Evolutionary conservation across 2,113 vertebrate species (phyloP).

Genomic region (Dipodomys merriami): DNA sequence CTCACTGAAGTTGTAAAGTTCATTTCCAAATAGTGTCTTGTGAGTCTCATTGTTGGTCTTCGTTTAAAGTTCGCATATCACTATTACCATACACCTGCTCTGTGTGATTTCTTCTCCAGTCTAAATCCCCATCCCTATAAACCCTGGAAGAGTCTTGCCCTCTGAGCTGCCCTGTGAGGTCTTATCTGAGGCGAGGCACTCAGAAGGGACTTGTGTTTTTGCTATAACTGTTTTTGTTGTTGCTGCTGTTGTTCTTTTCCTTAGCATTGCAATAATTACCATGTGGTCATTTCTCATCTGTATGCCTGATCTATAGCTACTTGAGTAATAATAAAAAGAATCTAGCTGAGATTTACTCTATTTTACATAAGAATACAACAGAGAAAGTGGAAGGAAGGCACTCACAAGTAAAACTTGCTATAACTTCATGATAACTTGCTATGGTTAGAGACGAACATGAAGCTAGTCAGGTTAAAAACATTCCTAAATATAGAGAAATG

Average conservation of each 20-base stretch:
- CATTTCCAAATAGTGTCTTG: no score
- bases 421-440: not conserved
- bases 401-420: not conserved
- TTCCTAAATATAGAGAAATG: not conserved
- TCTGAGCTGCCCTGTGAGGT: not conserved
- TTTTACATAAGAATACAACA: not conserved
- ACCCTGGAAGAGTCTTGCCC: not conserved
- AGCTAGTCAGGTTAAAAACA: not conserved
- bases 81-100: not conserved
- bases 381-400: not conserved
- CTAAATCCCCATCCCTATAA: not conserved
- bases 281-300: no score
- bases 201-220: not conserved
- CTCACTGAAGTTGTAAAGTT: no score
- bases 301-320: no score
- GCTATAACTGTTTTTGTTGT: not conserved
- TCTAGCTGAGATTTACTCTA: not conserved
- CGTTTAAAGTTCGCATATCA: not conserved
- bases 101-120: not conserved
- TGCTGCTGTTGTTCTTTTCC: not conserved
- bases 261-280: not conserved
- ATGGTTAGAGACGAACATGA: constrained; percentile 7
- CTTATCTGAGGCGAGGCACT: not conserved
- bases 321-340: not conserved
- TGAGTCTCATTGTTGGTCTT: not conserved